Evolutionary conservation across 2,888 invertebrate genomes (phyloP).

Genomic region (Villa cingulata): DNA sequence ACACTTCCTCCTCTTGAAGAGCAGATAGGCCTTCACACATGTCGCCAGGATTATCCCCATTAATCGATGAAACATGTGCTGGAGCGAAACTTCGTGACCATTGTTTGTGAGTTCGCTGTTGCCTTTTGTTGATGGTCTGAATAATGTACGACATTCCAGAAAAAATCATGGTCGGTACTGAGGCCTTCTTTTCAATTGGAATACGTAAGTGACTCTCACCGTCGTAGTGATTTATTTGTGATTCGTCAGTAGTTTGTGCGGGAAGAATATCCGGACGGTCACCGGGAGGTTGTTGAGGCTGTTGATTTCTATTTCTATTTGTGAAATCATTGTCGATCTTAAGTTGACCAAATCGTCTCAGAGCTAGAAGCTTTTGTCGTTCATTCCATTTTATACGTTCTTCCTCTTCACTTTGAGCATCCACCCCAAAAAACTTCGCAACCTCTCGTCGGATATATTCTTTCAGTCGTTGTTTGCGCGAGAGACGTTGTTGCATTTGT

Average conservation of each 20-base stretch:
- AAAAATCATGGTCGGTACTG: constrained; percentile 32
- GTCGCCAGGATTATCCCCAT: constrained; percentile 38
- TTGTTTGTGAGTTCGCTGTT: constrained; percentile 32
- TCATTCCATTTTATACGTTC: constrained; percentile 31
- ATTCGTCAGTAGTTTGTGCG: constrained; percentile 23
- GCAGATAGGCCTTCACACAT: constrained; percentile 32
- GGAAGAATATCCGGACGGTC: constrained; percentile 35
- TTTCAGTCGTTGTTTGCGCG: constrained; percentile 29
- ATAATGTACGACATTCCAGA: constrained; percentile 28
- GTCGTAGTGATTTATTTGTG: constrained; percentile 13
- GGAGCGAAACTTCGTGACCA: constrained; percentile 62
- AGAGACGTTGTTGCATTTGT: constrained; percentile 18
- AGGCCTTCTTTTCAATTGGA: constrained; percentile 34
- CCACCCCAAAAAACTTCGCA: constrained; percentile 33
- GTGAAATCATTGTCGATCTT: constrained; percentile 17
- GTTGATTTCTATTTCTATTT: background rate
- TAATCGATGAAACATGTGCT: constrained; percentile 34
- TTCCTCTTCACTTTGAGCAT: constrained; percentile 26
- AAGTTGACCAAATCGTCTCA: constrained; percentile 28
- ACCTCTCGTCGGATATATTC: constrained; percentile 30
- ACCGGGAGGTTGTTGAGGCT: constrained; percentile 9
- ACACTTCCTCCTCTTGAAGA: constrained; percentile 41
- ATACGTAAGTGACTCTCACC: constrained; percentile 21
- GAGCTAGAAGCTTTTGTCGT: constrained; percentile 30
- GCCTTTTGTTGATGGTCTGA: constrained; percentile 43